Base-by-base conservation (phyloP, 2,888 invertebrate genomes). In the Sesamia inferens region DNA sequence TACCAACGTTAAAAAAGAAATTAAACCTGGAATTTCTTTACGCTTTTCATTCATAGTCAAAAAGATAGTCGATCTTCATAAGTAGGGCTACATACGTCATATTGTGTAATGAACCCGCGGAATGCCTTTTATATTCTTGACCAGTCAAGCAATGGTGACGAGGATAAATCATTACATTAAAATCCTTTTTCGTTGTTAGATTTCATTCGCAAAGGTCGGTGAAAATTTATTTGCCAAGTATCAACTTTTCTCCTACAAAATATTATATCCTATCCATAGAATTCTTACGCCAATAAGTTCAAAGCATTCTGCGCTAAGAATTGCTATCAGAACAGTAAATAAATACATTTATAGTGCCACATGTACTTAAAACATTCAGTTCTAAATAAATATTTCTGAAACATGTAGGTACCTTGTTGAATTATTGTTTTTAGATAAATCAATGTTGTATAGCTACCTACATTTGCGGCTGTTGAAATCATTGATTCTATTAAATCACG, bases 371-470 rank as follows among this genome's bases (percentile, higher is more conserved):
- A 75, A 78, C 71, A 83, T 83, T 83, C 69, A 78, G 64, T 87
- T 79, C 76, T 78, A 88, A 92, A 91, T 92, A 92, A 90, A 92
- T 92, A 91, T 87, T 89, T 84, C 78, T 84, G 79, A 86, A 86
- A 68, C 77, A 70, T 67, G 64, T 64, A 63, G 19, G 54, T 72
- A 78, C 74, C 81, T 79, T 87, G 82, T 86, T 78, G 81, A 85
- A 80, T 88, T 85, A 85, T 83, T 73, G 67, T 74, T 47, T 63
- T 69, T 31, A 65, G 59, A 74, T 59, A 68, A 68, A 66, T 69
- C 44, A 63, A 42, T 57, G 54, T 31, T 61, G 57, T 13, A n/a
- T 13, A 22, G 58, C 55, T 31, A 67, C 54, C 42, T 44, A 79
- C 22, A 47, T 55, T 13, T 22, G 47, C 8, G 5, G 66, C 68